A percentile compares a stretch with the other conserved stretches of the same genome.
Conservation (phyloP, 2,888 invertebrate genomes). For the Miltochrista miniata region DNA sequence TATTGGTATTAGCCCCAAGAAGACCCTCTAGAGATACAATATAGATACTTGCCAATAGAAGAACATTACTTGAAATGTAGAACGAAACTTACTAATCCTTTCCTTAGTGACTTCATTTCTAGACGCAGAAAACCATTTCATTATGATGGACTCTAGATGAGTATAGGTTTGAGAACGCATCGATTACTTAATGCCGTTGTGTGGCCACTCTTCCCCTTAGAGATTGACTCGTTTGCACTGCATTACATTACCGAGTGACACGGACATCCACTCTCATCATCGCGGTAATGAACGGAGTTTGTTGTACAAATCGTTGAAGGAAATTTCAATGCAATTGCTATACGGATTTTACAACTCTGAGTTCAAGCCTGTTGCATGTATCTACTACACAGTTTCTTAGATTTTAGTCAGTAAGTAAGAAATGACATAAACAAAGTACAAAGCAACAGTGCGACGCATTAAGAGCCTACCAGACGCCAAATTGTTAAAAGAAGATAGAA, state of each 20-base stretch:
- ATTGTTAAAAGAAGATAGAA: no score
- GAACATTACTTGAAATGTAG: no score
- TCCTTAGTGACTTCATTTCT: background rate
- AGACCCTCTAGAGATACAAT: no score
- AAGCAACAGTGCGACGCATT: no score
- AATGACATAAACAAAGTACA: no score
- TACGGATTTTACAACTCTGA: slow-evolving; percentile 22
- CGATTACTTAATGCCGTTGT: slow-evolving; percentile 79
- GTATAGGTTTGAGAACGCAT: slow-evolving; percentile 63
- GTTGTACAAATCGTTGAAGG: slow-evolving; percentile 51
- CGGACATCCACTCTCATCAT: slow-evolving; percentile 80
- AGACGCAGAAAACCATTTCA: slow-evolving; percentile 41
- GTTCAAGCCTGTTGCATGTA: background rate
- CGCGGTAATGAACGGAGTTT: slow-evolving; percentile 67
- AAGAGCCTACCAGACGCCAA: no score
- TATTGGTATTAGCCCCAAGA: no score
- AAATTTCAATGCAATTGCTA: slow-evolving; percentile 44
- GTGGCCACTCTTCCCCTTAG: slow-evolving; percentile 71
- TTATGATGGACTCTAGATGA: slow-evolving; percentile 47
- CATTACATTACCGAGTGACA: slow-evolving; percentile 82
- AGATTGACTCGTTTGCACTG: slow-evolving; percentile 84
- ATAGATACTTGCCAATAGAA: no score
- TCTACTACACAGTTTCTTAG: no score
- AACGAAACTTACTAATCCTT: no score
- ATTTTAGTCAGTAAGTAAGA: no score